phyloP scores from a whole-genome alignment of 2,113 vertebrate genomes.

The Phainopepla nitens region DNA sequence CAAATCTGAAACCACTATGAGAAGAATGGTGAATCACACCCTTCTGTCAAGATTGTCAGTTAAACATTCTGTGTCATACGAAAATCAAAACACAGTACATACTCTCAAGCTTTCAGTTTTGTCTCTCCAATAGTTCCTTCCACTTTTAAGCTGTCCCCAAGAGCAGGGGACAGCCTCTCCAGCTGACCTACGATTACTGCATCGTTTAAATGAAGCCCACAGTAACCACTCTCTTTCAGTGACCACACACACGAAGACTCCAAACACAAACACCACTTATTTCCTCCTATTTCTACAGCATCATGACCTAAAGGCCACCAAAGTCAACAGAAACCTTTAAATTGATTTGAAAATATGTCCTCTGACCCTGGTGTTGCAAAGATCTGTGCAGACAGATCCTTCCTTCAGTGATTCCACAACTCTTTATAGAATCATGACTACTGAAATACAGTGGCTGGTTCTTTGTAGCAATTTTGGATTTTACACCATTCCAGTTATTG shows the following conservation, averaged over 20 bases:
- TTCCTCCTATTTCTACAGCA: not conserved
- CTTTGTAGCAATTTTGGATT: not conserved
- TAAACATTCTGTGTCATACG: not conserved
- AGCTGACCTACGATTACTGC: not conserved
- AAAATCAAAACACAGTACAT: not conserved
- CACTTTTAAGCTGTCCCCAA: not conserved
- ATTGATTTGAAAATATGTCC: not conserved
- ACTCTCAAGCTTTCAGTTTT: not conserved
- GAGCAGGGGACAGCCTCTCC: not conserved
- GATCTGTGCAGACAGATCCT: not conserved
- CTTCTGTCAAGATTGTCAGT: not conserved
- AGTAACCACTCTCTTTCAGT: not conserved
- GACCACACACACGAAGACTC: not conserved
- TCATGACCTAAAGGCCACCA: not conserved
- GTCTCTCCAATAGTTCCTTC: not conserved
- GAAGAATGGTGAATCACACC: not conserved
- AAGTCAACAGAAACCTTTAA: not conserved
- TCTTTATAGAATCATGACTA: not conserved
- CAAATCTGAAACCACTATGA: not conserved
- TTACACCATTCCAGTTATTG: not conserved
- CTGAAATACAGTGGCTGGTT: not conserved
- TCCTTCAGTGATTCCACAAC: not conserved
- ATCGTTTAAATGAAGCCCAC: not conserved
- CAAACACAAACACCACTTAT: not conserved
- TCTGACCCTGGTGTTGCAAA: not conserved